Percentiles rank a stretch among this genome's conserved stretches.
These are phyloP conservation scores for Nineta flava DNA, from an alignment of 2,888 invertebrate genomes.

Conservation along the genomic window DNA sequence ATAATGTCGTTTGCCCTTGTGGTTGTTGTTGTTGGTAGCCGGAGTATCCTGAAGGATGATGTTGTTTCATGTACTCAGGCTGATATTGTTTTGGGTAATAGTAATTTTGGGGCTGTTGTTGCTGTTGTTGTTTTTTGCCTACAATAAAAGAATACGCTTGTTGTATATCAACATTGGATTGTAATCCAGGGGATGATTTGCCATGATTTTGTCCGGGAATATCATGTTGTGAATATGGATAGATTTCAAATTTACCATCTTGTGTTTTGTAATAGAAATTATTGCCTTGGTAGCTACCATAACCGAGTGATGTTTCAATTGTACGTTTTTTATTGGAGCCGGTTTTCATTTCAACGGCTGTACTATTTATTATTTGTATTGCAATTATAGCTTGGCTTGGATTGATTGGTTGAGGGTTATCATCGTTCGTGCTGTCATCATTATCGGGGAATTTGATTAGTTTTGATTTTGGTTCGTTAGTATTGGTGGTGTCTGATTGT, in stretches of 20 bases:
- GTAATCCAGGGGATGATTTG: neutral
- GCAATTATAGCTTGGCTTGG: slow-evolving; percentile 40
- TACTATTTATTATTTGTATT: slow-evolving; percentile 42
- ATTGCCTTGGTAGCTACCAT: slow-evolving; percentile 35
- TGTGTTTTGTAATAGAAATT: slow-evolving; percentile 25
- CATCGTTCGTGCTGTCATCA: slow-evolving; percentile 4
- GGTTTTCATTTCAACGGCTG: slow-evolving; percentile 25
- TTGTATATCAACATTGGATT: slow-evolving; percentile 9
- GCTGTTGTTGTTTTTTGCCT: slow-evolving; percentile 12
- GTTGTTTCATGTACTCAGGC: slow-evolving; percentile 9
- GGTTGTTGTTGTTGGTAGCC: slow-evolving; percentile 15
- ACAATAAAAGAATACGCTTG: neutral
- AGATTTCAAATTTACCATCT: slow-evolving; percentile 38
- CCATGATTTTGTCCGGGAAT: slow-evolving; percentile 28
- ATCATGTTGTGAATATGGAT: slow-evolving; percentile 54
- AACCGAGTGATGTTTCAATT: slow-evolving; percentile 55
- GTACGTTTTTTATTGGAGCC: slow-evolving; percentile 33
- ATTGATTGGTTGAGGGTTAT: slow-evolving; percentile 6
- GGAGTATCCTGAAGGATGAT: slow-evolving; percentile 13
- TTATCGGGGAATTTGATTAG: no score
- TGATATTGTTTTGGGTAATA: slow-evolving; percentile 16
- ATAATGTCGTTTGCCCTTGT: slow-evolving; percentile 15
- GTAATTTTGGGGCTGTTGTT: slow-evolving; percentile 13
- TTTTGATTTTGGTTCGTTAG: neutral
- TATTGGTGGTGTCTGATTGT: neutral